Evolutionary conservation across 1,140 invertebrate genomes (phyloP), one percentile per base, ranked within the genome.

Genomic region (Aphis craccivora): DNA sequence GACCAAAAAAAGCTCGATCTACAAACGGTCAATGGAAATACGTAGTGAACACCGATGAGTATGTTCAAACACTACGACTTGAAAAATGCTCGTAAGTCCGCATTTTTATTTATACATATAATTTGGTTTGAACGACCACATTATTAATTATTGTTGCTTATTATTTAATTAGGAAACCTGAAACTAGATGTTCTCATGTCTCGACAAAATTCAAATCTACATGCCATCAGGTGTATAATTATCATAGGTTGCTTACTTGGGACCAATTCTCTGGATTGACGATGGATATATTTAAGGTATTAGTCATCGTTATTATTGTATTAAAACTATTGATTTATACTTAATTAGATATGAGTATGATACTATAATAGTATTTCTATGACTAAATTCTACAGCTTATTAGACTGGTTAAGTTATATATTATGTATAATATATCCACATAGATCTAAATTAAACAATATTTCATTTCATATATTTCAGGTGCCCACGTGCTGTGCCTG

Each of bases 1-100:
- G 97, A 67, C 97, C 98, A 1, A 98, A 98, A 95, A 96, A 98
- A 94, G 98, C 97, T 0, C 96, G 97, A 94, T 97, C 97, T 7
- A 98, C 97, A 45, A 97, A 97, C 35, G 97, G 97, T 1, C 96
- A 97, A 94, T 98, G 98, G 98, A 98, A 98, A 94, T 98, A 97
- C 94, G 97, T 98, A 94, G 97, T 98, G 83, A 98, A 98, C 94
- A 97, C 97, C 2, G 97, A 97, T 0, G 97, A 98, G 93, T 97
- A 98, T 94, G 98, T 97, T 2, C 98, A 98, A 95, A 98, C 98
- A 0, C 95, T 98, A 37, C 95, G 98, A 30, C 95, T 98, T 94
- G 98, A 98, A 95, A 98, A 98, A 95, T 98, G 98, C 95, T 96
- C 97, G 97, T 98, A 91, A 94, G 94, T 94, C 4, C 30, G 5